Conservation (phyloP, 2,888 invertebrate genomes). For the Hermodice carunculata region DNA sequence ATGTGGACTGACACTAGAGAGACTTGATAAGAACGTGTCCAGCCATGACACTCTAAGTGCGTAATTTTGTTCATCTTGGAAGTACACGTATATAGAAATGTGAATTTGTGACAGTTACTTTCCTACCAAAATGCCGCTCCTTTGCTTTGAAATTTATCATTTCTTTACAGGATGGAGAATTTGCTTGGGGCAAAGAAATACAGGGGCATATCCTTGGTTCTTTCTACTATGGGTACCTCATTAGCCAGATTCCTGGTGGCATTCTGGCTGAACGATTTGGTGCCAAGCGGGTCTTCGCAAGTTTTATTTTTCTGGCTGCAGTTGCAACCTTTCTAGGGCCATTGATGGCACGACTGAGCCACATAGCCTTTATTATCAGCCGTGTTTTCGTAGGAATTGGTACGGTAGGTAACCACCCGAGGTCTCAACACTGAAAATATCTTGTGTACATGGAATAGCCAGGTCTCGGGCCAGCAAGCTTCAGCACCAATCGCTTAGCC, state of each 20-base stretch:
- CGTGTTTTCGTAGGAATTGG: constrained; percentile 48
- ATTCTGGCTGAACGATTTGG: constrained; percentile 47
- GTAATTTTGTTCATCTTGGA: no score
- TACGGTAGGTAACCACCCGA: constrained; percentile 43
- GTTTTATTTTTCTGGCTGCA: constrained; percentile 45
- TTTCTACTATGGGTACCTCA: constrained; percentile 73
- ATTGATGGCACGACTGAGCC: constrained; percentile 40
- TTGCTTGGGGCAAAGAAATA: constrained; percentile 73
- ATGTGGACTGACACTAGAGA: no score
- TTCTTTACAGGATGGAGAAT: constrained; percentile 62
- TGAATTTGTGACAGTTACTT: no score
- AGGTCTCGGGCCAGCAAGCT: no score
- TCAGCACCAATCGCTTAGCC: no score
- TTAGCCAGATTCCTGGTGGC: constrained; percentile 64
- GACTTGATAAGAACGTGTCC: no score
- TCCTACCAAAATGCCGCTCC: no score
- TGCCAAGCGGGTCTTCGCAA: constrained; percentile 58
- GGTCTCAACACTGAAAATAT: no score
- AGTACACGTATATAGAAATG: no score
- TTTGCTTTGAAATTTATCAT: neutral
- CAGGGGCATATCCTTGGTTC: constrained; percentile 73
- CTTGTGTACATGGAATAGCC: no score
- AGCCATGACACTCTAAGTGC: no score
- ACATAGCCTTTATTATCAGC: constrained; percentile 42
- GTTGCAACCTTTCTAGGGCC: constrained; percentile 50